Conservation (phyloP, 2,113 vertebrate species). For the western clawed frog (Xenopus tropicalis) region DNA sequence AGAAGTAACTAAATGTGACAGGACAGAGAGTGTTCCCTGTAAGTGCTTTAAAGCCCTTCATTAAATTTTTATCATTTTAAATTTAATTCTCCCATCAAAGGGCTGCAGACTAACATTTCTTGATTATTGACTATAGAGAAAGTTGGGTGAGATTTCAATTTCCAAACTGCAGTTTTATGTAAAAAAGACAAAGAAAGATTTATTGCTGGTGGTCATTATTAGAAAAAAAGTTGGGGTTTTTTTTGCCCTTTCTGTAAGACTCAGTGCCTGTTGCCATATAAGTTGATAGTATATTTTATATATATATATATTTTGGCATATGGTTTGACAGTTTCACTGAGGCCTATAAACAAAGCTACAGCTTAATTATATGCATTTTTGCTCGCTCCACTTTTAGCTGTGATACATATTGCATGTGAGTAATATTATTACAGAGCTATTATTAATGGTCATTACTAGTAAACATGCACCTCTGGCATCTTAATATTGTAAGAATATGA, state of each 20-base stretch:
- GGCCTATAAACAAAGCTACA: no score
- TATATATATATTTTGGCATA: no score
- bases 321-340: no score
- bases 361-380: no score
- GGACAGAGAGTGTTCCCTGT: slow-evolving; percentile 23
- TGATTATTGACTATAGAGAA: slow-evolving; percentile 1
- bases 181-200: no score
- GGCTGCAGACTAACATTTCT: slow-evolving; percentile 14
- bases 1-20: slow-evolving; percentile 41
- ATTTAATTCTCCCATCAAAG: slow-evolving; percentile 5
- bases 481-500: slow-evolving; percentile 28
- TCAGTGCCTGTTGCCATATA: no score
- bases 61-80: slow-evolving; percentile 39
- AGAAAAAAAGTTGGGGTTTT: no score
- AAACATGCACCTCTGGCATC: not conserved
- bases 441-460: not conserved
- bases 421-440: not conserved
- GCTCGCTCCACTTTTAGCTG: not conserved
- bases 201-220: no score
- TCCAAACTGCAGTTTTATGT: no score
- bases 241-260: no score
- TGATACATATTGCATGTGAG: not conserved
- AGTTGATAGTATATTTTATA: no score
- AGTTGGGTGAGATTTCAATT: no score
- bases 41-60: slow-evolving; percentile 34